These are phyloP conservation scores for Mohoua ochrocephala DNA, from an alignment of 2,113 vertebrate species.

Conservation along the genomic window DNA sequence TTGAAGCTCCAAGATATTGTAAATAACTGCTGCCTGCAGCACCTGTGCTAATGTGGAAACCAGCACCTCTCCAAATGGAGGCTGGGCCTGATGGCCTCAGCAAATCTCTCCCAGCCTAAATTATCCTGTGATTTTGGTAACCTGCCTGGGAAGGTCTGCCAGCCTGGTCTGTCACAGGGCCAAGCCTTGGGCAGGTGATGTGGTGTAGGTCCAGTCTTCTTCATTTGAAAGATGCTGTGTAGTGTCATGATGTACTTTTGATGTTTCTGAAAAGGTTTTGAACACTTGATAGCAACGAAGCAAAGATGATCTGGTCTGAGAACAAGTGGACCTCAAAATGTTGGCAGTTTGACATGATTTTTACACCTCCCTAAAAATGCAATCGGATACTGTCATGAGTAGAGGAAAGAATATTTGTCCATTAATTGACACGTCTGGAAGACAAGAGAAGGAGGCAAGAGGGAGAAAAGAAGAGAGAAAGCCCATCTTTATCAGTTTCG, in stretches of 20 bases:
- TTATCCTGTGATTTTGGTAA: not conserved
- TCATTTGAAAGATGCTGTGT: not conserved
- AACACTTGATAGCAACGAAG: not conserved
- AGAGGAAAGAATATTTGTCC: not conserved
- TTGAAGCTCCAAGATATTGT: not conserved
- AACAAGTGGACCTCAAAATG: not conserved
- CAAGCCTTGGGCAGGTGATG: not conserved
- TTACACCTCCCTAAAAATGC: not conserved
- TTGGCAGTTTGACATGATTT: not conserved
- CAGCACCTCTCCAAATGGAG: not conserved
- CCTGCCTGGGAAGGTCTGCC: not conserved
- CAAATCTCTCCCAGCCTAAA: not conserved
- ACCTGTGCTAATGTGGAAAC: fast-evolving
- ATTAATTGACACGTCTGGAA: not conserved
- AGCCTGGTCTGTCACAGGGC: not conserved
- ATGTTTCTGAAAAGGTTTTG: not conserved
- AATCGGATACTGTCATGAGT: not conserved
- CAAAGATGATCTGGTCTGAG: not conserved
- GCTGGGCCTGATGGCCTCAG: not conserved
- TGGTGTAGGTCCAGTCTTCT: not conserved
- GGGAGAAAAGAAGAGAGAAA: not conserved
- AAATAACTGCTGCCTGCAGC: not conserved
- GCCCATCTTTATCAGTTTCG: not conserved
- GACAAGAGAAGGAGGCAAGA: not conserved
- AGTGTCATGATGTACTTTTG: not conserved